These are phyloP conservation scores for Prionailurus bengalensis DNA, from an alignment of 2,113 vertebrate genomes.

Conservation along the genomic window DNA sequence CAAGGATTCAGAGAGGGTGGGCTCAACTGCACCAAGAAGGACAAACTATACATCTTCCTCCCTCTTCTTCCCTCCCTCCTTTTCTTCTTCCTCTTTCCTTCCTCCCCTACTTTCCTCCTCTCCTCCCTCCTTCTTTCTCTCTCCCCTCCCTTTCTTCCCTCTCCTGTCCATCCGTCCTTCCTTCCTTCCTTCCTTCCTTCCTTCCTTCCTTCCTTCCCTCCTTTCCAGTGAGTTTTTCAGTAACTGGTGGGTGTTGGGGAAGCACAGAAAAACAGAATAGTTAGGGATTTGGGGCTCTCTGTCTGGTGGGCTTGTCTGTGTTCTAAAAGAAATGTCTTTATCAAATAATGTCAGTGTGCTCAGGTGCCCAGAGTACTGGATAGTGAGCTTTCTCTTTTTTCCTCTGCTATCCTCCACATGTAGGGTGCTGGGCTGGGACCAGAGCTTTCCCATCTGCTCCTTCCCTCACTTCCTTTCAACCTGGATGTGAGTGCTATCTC, in stretches of 20 bases:
- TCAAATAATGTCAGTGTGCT: constrained; percentile 1
- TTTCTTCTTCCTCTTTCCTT: neutral
- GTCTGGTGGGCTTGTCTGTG: constrained; percentile 20
- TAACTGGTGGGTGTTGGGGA: neutral
- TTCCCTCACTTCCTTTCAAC: neutral
- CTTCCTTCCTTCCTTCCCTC: neutral
- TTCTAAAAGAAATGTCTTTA: constrained; percentile 40
- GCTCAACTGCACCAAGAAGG: constrained; percentile 52
- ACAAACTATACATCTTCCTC: neutral
- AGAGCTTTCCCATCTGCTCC: neutral
- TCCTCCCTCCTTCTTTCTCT: neutral
- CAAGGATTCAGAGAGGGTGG: constrained; percentile 79
- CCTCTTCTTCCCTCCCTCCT: neutral
- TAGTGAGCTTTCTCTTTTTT: neutral
- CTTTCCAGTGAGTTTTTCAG: constrained; percentile 1
- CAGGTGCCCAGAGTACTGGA: neutral
- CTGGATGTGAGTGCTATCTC: neutral
- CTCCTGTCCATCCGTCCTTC: neutral
- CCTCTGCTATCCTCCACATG: neutral
- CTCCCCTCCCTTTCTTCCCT: neutral
- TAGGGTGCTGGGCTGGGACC: neutral
- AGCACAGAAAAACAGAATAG: neutral
- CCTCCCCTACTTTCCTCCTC: no score
- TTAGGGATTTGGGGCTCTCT: neutral
- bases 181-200: neutral